phyloP scores from a whole-genome alignment of 2,888 invertebrate genomes.

The Aleiodes leptofemur region DNA sequence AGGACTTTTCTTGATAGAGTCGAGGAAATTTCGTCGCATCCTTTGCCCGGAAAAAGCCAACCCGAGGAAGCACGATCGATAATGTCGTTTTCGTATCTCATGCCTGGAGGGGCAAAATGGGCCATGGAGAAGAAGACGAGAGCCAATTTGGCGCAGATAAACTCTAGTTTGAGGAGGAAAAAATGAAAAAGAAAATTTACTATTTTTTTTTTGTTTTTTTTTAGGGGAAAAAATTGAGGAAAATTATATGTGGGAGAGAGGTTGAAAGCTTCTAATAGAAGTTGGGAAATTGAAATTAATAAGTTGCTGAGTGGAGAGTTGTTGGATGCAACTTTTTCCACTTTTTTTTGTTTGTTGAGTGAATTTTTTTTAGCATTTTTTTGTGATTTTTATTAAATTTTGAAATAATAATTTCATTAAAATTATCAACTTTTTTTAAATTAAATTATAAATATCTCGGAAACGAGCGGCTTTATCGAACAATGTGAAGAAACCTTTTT shows the following conservation, averaged over 20 bases:
- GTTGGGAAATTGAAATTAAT: slow-evolving; percentile 29
- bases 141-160: slow-evolving; percentile 18
- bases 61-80: slow-evolving; percentile 34
- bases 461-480: too few relatives aligned
- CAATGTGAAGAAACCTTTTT: too few relatives aligned
- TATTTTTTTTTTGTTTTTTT: too few relatives aligned
- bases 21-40: slow-evolving; percentile 42
- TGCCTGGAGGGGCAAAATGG: neutral
- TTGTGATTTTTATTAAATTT: too few relatives aligned
- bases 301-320: neutral
- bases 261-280: slow-evolving; percentile 6
- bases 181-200: neutral
- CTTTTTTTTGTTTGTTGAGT: neutral
- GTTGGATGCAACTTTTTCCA: neutral
- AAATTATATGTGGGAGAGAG: slow-evolving; percentile 5
- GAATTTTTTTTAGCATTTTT: too few relatives aligned
- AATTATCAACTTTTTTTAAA: too few relatives aligned
- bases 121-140: neutral
- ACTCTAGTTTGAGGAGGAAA: neutral
- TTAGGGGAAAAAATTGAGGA: neutral
- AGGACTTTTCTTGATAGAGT: slow-evolving; percentile 43
- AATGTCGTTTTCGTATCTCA: slow-evolving; percentile 34
- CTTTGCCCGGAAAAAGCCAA: slow-evolving; percentile 29
- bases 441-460: too few relatives aligned
- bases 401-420: too few relatives aligned